A percentile compares a stretch with the other conserved stretches of the same genome.
phyloP scores from a whole-genome alignment of 2,113 vertebrate genomes.

The Ailuropoda melanoleuca region DNA sequence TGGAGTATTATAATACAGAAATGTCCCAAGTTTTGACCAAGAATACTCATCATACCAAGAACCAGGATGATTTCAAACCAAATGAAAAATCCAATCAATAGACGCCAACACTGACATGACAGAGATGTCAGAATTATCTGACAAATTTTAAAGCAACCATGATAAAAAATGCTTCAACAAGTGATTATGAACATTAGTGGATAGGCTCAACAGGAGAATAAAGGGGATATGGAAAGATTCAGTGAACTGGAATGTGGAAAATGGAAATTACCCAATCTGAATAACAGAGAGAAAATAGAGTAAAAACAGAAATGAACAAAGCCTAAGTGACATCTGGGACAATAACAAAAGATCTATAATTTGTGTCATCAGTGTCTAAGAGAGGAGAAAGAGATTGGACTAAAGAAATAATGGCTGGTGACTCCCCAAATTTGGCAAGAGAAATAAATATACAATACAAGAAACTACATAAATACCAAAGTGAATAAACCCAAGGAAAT shows the following conservation, averaged over 20 bases:
- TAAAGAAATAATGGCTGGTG: neutral
- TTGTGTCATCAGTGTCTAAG: neutral
- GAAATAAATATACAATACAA: neutral
- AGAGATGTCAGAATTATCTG: neutral
- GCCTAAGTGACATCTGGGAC: neutral
- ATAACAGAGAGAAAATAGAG: neutral
- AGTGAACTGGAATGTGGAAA: neutral
- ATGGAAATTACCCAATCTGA: neutral
- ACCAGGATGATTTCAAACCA: neutral
- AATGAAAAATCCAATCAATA: neutral
- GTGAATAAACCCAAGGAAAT: neutral
- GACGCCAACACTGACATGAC: neutral
- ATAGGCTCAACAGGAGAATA: neutral
- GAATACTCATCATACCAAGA: neutral
- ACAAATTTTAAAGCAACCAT: neutral
- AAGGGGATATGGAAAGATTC: neutral
- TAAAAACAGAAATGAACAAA: neutral
- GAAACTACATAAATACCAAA: neutral
- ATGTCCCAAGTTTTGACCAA: neutral
- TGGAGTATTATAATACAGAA: neutral
- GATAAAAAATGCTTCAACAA: neutral
- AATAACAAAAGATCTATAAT: neutral
- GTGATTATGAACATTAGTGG: neutral
- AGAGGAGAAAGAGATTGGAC: neutral
- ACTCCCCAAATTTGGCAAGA: neutral